These are phyloP conservation scores for Agrotis exclamationis DNA, from an alignment of 2,888 invertebrate genomes.

Conservation along the genomic window DNA sequence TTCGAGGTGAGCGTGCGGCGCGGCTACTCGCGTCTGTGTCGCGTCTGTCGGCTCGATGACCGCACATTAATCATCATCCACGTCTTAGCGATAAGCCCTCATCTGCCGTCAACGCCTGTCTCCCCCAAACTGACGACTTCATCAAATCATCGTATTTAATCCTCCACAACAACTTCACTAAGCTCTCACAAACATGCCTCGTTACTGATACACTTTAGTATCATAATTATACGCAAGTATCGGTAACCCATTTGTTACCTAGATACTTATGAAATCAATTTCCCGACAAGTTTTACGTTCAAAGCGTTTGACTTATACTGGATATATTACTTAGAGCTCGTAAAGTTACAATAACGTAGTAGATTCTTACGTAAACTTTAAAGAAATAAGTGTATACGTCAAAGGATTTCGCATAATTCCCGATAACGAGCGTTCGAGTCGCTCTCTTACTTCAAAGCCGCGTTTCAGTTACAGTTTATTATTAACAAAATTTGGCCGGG, in stretches of 20 bases:
- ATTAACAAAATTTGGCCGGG: slow-evolving; percentile 90
- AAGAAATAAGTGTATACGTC: slow-evolving; percentile 81
- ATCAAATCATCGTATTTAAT: slow-evolving; percentile 55
- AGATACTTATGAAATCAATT: slow-evolving; percentile 65
- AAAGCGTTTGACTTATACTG: slow-evolving; percentile 65
- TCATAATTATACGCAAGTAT: slow-evolving; percentile 61
- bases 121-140: slow-evolving; percentile 51
- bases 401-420: slow-evolving; percentile 89
- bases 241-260: slow-evolving; percentile 62
- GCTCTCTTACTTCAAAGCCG: slow-evolving; percentile 89
- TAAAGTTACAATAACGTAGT: slow-evolving; percentile 68
- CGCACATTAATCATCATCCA: slow-evolving; percentile 68
- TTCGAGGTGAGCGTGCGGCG: slow-evolving; percentile 12
- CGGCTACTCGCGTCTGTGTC: slow-evolving; percentile 7
- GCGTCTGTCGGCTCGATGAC: slow-evolving; percentile 48
- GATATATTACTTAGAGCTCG: slow-evolving; percentile 63
- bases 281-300: slow-evolving; percentile 64
- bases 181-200: slow-evolving; percentile 31
- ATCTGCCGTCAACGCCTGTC: slow-evolving; percentile 63
- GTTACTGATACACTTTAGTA: slow-evolving; percentile 48
- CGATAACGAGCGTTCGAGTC: slow-evolving; percentile 89
- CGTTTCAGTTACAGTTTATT: slow-evolving; percentile 90
- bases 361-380: slow-evolving; percentile 74
- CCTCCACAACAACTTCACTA: slow-evolving; percentile 30
- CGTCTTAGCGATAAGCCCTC: slow-evolving; percentile 63